These are phyloP conservation scores for Lampropteryx suffumata DNA, from an alignment of 2,888 invertebrate species.

Conservation along the genomic window DNA sequence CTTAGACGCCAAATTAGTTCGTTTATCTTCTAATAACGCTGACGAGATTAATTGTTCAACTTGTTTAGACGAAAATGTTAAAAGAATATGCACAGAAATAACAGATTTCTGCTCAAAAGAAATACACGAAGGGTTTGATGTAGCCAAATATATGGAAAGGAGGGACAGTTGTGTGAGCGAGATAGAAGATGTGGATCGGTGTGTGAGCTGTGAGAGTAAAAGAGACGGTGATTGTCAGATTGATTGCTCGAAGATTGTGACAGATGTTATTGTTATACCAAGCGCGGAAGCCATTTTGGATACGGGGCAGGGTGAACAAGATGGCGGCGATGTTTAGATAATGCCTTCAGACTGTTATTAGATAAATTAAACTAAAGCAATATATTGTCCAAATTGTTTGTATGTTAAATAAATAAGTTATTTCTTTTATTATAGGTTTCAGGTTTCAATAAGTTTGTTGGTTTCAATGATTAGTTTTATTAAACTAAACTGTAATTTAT, in stretches of 20 bases:
- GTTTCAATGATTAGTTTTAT: too few relatives aligned
- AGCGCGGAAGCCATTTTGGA: conserved; percentile 72
- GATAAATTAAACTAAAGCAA: too few relatives aligned
- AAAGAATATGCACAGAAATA: conserved; percentile 68
- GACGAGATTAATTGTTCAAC: conserved; percentile 49
- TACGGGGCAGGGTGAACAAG: conserved; percentile 47
- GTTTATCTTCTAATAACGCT: conserved; percentile 68
- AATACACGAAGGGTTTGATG: conserved; percentile 52
- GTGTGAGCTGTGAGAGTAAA: conserved; percentile 47
- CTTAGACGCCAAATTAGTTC: conserved; percentile 53
- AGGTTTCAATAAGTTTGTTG: too few relatives aligned
- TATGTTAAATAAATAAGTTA: too few relatives aligned
- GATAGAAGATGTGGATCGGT: conserved; percentile 40
- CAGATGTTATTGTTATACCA: conserved; percentile 69
- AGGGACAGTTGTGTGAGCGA: conserved; percentile 43
- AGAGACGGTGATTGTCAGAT: conserved; percentile 46
- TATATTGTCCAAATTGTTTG: too few relatives aligned
- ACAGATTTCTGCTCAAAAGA: conserved; percentile 55
- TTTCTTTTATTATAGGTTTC: too few relatives aligned
- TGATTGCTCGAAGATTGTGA: conserved; percentile 58
- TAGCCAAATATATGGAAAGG: conserved; percentile 50
- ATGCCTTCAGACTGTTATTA: too few relatives aligned
- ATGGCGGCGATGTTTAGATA: conserved; percentile 25
- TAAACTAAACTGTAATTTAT: too few relatives aligned
- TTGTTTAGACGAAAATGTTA: conserved; percentile 58